Conservation (phyloP, 2,113 vertebrate species). For the Xerus inauris region DNA sequence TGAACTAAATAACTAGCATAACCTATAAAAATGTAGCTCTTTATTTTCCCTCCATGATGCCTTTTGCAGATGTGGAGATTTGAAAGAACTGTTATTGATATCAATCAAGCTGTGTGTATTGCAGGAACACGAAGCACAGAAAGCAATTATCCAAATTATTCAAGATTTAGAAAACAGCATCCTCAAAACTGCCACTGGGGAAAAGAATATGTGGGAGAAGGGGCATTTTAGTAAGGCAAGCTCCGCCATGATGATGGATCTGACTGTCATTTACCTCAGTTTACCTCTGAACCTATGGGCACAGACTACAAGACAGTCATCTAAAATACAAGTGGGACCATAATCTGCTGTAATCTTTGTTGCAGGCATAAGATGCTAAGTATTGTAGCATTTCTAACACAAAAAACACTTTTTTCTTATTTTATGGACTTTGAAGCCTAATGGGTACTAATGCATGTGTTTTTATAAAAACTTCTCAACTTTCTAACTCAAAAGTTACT, state of each 20-base stretch:
- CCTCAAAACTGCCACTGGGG: neutral
- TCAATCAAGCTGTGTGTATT: neutral
- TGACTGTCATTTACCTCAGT: neutral
- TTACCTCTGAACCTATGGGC: neutral
- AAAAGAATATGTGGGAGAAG: neutral
- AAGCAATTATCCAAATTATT: neutral
- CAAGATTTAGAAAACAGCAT: neutral
- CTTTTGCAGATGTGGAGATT: conserved; percentile 1
- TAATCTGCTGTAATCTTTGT: neutral
- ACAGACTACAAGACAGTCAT: neutral
- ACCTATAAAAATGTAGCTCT: neutral
- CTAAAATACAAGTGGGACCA: neutral
- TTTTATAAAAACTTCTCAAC: neutral
- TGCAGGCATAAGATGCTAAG: neutral
- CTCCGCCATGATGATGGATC: neutral
- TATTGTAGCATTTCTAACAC: neutral
- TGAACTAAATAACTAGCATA: neutral
- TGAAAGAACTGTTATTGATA: conserved; percentile 14
- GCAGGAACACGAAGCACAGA: conserved; percentile 11
- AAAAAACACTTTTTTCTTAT: neutral
- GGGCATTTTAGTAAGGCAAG: too few species aligned
- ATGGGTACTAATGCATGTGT: neutral
- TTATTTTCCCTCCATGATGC: neutral
- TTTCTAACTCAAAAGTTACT: neutral
- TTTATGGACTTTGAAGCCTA: neutral